phyloP scores from a whole-genome alignment of 1,140 invertebrate genomes.

The Trichonephila clavata region DNA sequence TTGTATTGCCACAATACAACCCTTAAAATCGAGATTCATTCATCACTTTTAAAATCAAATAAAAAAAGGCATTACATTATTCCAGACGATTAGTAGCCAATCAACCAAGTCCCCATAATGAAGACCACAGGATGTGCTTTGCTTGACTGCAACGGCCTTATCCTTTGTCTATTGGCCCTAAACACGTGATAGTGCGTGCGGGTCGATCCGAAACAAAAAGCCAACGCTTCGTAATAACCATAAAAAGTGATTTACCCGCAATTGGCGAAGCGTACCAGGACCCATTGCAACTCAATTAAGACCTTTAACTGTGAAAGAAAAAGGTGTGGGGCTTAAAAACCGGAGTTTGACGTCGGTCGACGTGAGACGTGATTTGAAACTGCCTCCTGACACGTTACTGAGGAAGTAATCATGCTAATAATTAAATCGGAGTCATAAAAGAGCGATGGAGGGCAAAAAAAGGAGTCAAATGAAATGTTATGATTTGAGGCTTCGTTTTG shows the following conservation, averaged over 20 bases:
- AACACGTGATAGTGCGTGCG: constrained; percentile 38
- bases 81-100: too few species aligned
- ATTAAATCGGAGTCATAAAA: constrained; percentile 35
- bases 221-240: constrained; percentile 37
- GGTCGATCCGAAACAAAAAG: constrained; percentile 6
- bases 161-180: constrained; percentile 5
- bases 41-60: not conserved
- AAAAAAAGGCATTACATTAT: not conserved
- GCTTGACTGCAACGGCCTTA: not conserved
- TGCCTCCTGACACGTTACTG: constrained; percentile 18
- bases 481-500: not conserved
- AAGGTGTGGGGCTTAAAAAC: constrained; percentile 15
- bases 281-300: constrained; percentile 48
- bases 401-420: constrained; percentile 46
- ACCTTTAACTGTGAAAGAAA: not conserved
- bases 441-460: not conserved
- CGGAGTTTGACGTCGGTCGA: not conserved
- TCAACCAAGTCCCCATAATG: too few species aligned
- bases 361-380: constrained; percentile 17
- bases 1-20: too few species aligned
- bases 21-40: not conserved
- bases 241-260: constrained; percentile 52
- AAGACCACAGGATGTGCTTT: not conserved
- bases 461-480: constrained; percentile 5
- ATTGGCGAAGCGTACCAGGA: not conserved